Conservation (phyloP, 2,797 vertebrate species). For the Scolopax rusticola region DNA sequence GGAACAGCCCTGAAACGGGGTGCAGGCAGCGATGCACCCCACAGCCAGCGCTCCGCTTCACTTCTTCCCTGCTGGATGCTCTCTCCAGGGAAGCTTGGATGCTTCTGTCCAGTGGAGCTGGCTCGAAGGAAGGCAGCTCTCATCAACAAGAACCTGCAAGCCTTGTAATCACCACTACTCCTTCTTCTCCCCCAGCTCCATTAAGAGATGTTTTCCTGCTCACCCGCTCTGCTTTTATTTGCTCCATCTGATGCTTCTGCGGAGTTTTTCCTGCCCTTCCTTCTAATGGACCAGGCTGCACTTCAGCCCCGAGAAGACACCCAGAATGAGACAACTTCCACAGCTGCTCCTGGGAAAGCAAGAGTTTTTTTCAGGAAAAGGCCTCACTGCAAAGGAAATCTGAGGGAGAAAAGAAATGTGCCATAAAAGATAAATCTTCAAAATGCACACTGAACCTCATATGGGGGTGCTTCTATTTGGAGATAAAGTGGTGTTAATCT, state of each 20-base stretch:
- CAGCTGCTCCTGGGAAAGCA: background rate
- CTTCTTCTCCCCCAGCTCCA: background rate
- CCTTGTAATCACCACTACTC: background rate
- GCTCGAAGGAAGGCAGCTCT: background rate
- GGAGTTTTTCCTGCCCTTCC: background rate
- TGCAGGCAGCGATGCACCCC: fast-evolving
- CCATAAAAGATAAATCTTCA: background rate
- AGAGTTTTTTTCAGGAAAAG: background rate
- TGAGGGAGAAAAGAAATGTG: background rate
- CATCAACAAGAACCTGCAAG: background rate
- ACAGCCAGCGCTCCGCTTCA: fast-evolving
- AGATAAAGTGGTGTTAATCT: background rate
- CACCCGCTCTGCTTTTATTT: background rate
- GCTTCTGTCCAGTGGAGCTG: background rate
- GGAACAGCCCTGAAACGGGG: fast-evolving
- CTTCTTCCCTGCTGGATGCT: fast-evolving
- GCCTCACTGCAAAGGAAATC: background rate
- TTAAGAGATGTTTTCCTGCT: background rate
- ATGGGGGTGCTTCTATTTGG: background rate
- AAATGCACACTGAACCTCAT: background rate
- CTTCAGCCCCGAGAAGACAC: background rate
- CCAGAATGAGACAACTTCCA: background rate
- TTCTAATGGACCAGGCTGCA: background rate
- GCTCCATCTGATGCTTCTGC: background rate
- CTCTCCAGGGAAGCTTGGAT: background rate